Evolutionary conservation across 2,797 vertebrate genomes (phyloP).

Genomic region (Staurois parvus): DNA sequence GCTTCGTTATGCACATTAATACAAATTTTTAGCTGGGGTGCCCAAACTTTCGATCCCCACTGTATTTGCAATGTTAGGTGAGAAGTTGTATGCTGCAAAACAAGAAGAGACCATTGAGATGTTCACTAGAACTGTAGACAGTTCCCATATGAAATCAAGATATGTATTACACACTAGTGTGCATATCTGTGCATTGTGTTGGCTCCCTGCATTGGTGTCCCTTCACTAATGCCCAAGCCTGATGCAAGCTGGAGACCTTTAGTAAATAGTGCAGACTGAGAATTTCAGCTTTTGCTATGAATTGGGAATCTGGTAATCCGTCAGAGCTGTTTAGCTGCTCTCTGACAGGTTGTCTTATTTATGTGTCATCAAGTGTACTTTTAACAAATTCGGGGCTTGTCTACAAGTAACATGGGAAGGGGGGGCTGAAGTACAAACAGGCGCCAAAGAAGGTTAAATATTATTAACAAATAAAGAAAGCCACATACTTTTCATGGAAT

Average conservation of each 20-base stretch:
- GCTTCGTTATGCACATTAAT: too few species aligned
- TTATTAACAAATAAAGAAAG: conserved; percentile 75
- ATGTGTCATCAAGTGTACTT: conserved; percentile 73
- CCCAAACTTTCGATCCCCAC: too few species aligned
- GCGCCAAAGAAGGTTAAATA: conserved; percentile 77
- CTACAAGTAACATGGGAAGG: conserved; percentile 68
- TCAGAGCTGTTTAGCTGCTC: conserved; percentile 69
- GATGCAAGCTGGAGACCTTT: neutral
- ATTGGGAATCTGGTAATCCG: conserved; percentile 67
- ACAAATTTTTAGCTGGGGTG: too few species aligned
- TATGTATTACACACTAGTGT: too few species aligned
- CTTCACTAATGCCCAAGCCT: neutral
- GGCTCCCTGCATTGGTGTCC: neutral
- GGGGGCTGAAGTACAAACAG: conserved; percentile 68
- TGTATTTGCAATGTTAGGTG: too few species aligned
- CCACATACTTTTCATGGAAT: conserved; percentile 73
- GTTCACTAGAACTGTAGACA: too few species aligned
- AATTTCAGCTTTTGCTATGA: conserved; percentile 61
- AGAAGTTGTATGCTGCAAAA: too few species aligned
- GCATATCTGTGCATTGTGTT: neutral
- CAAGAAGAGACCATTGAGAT: too few species aligned
- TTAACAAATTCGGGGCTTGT: conserved; percentile 70
- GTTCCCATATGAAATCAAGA: too few species aligned
- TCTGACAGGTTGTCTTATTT: conserved; percentile 74
- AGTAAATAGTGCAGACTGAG: conserved; percentile 5